Evolutionary conservation across 1,140 invertebrate species (phyloP).

Genomic region (Philaenus spumarius): DNA sequence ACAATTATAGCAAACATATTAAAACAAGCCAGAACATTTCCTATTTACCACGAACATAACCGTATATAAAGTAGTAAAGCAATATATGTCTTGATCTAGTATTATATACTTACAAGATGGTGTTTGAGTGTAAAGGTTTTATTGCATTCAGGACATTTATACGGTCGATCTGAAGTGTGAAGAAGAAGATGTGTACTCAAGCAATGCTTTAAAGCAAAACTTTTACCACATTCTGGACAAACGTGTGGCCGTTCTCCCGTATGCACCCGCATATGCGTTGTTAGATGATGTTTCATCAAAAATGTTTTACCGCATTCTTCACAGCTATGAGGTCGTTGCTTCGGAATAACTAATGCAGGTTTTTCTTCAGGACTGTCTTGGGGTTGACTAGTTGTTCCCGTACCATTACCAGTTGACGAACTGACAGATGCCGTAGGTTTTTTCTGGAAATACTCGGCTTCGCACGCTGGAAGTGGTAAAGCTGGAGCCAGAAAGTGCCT

Average conservation of each 20-base stretch:
- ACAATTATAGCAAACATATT: background rate
- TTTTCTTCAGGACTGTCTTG: background rate
- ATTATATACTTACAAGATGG: constrained; percentile 31
- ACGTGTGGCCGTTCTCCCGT: constrained; percentile 69
- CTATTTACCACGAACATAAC: background rate
- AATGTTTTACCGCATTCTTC: constrained; percentile 77
- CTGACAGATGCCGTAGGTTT: constrained; percentile 2
- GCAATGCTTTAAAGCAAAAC: constrained; percentile 77
- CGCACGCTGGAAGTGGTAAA: constrained; percentile 25
- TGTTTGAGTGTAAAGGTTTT: constrained; percentile 75
- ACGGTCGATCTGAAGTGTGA: constrained; percentile 73
- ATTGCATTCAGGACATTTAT: constrained; percentile 76
- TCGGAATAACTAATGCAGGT: constrained; percentile 31
- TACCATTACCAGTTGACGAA: background rate
- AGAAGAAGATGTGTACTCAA: constrained; percentile 68
- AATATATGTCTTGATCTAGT: too few relatives aligned
- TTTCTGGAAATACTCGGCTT: constrained; percentile 30
- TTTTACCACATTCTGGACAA: constrained; percentile 78
- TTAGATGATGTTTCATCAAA: constrained; percentile 71
- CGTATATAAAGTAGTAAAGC: too few relatives aligned
- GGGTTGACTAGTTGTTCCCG: background rate
- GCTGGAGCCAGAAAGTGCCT: constrained; percentile 32
- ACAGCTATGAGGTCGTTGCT: constrained; percentile 72
- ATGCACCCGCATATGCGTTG: constrained; percentile 58
- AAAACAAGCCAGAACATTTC: background rate